Evolutionary conservation across 2,797 vertebrate genomes (phyloP).

Genomic region (Enteromius paludinosus): DNA sequence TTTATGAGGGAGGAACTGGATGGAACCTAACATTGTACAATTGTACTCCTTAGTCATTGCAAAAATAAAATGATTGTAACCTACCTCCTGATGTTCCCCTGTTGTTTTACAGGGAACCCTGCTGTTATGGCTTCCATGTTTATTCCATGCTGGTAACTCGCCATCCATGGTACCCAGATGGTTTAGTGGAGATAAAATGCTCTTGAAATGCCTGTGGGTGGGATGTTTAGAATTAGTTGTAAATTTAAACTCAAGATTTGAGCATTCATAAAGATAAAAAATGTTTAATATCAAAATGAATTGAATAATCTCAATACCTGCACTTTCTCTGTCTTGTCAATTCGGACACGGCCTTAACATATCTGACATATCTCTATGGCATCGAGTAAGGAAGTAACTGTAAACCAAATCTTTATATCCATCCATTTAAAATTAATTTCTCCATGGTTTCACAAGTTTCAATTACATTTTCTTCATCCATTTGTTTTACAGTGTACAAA

Average conservation of each 20-base stretch:
- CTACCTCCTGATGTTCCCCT: constrained; percentile 15
- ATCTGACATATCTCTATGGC: not conserved
- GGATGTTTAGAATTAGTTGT: not conserved
- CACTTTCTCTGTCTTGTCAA: not conserved
- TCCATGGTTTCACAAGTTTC: not conserved
- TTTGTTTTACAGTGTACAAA: not conserved
- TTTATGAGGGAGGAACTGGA: not conserved
- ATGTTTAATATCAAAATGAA: not conserved
- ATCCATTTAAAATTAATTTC: not conserved
- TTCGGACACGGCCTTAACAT: not conserved
- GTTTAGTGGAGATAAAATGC: not conserved
- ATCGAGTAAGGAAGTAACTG: not conserved
- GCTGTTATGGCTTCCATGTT: constrained; percentile 1
- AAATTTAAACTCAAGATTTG: not conserved
- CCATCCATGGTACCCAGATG: constrained; percentile 40
- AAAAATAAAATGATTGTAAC: not conserved
- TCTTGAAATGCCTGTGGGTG: constrained; percentile 7
- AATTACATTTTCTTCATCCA: not conserved
- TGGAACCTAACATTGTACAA: not conserved
- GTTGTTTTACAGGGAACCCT: not conserved
- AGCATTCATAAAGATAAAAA: not conserved
- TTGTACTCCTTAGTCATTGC: not conserved
- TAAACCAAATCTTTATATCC: not conserved
- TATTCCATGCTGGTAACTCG: constrained; percentile 38
- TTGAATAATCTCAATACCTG: not conserved